These are phyloP conservation scores for Drosophila pachea DNA, from an alignment of 1,140 invertebrate genomes.

Conservation along the genomic window DNA sequence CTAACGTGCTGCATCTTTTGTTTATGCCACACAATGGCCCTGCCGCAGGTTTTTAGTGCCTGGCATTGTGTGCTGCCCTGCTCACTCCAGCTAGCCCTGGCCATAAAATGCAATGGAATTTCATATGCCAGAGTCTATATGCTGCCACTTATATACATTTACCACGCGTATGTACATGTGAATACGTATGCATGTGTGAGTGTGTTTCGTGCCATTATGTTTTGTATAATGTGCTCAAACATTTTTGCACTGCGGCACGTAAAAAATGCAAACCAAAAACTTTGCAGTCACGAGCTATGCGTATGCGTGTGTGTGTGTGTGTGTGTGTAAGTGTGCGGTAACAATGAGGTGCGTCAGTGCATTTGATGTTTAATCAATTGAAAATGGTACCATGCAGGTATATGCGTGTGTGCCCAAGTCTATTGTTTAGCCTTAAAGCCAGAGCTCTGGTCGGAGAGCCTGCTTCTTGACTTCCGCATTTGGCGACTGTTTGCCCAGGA, in stretches of 20 bases:
- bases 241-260: conserved; percentile 72
- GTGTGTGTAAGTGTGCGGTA: conserved; percentile 17
- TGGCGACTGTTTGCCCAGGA: conserved; percentile 59
- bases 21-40: conserved; percentile 72
- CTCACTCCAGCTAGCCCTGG: conserved; percentile 13
- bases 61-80: conserved; percentile 49
- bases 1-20: conserved; percentile 64
- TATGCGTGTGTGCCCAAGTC: conserved; percentile 30
- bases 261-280: conserved; percentile 64
- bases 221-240: conserved; percentile 66
- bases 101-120: conserved; percentile 77
- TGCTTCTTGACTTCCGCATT: conserved; percentile 55
- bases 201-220: conserved; percentile 63
- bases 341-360: conserved; percentile 36
- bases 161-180: neutral
- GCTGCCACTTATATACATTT: conserved; percentile 20
- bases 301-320: conserved; percentile 32
- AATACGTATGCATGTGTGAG: neutral
- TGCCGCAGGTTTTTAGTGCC: conserved; percentile 74
- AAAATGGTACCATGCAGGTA: conserved; percentile 42
- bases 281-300: conserved; percentile 1
- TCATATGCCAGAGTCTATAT: conserved; percentile 48
- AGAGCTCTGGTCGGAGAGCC: neutral
- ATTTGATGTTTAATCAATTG: conserved; percentile 73
- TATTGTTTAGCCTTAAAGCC: conserved; percentile 48